Evolutionary conservation across 2,888 invertebrate genomes (phyloP).

Genomic region (Xestia sexstrigata): DNA sequence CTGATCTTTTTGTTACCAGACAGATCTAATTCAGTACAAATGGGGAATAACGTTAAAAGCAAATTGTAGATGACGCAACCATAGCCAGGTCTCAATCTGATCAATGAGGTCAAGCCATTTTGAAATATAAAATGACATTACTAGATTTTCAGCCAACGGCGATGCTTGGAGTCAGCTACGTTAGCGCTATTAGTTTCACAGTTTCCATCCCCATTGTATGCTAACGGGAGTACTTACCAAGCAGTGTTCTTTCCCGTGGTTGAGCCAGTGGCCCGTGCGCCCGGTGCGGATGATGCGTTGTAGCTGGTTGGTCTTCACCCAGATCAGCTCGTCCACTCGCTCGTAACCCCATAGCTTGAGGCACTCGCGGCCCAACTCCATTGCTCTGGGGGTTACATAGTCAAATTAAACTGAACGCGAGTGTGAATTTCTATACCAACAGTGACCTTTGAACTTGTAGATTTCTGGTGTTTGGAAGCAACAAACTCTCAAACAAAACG

Average conservation of each 20-base stretch:
- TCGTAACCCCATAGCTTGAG: slow-evolving; percentile 99
- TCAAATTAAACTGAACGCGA: neutral
- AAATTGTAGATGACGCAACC: too few species aligned
- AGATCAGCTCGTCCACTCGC: slow-evolving; percentile 98
- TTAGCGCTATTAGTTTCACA: too few species aligned
- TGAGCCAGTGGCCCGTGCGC: slow-evolving; percentile 99
- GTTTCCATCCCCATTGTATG: too few species aligned
- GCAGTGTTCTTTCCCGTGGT: slow-evolving; percentile 99
- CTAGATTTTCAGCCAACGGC: too few species aligned
- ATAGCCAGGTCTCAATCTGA: too few species aligned
- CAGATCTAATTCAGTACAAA: neutral
- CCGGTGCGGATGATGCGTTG: slow-evolving; percentile 99
- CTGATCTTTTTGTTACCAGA: too few species aligned
- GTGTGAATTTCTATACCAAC: neutral
- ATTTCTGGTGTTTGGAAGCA: neutral
- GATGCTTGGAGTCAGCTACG: too few species aligned
- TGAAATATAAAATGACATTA: too few species aligned
- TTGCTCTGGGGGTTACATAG: slow-evolving; percentile 91
- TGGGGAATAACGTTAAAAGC: too few species aligned
- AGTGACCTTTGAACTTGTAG: neutral
- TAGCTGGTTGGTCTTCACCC: slow-evolving; percentile 99
- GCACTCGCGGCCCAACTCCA: slow-evolving; percentile 99
- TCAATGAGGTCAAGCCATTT: too few species aligned
- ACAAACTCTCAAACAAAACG: neutral
- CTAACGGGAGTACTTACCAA: slow-evolving; percentile 88